phyloP scores from a whole-genome alignment of 1,140 invertebrate species.

The Anoplophora glabripennis region DNA sequence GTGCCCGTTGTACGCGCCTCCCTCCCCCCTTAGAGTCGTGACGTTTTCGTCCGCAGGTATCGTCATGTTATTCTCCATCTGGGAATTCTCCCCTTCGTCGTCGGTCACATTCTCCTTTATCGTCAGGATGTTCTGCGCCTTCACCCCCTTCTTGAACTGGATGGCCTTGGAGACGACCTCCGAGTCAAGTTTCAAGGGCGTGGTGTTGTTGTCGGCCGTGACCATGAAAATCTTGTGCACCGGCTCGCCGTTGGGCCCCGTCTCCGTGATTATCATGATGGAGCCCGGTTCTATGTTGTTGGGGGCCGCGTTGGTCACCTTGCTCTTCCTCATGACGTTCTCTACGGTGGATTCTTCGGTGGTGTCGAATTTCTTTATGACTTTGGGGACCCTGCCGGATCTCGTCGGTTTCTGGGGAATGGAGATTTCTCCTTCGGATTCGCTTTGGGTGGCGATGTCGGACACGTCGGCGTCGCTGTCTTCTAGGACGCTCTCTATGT shows the following conservation, averaged over 20 bases:
- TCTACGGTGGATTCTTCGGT: neutral
- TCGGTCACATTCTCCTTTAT: slow-evolving; percentile 9
- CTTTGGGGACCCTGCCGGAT: slow-evolving; percentile 36
- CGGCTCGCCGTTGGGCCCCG: slow-evolving; percentile 40
- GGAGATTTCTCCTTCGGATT: slow-evolving; percentile 25
- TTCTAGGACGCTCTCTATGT: slow-evolving; percentile 17
- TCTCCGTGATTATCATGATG: slow-evolving; percentile 47
- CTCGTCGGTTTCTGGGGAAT: slow-evolving; percentile 29
- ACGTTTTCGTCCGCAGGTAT: slow-evolving; percentile 23
- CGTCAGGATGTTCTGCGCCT: slow-evolving; percentile 17
- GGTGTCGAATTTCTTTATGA: slow-evolving; percentile 18
- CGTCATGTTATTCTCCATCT: slow-evolving; percentile 18
- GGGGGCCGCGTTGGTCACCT: slow-evolving; percentile 1
- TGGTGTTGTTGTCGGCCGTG: slow-evolving; percentile 44
- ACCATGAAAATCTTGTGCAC: slow-evolving; percentile 52
- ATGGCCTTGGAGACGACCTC: slow-evolving; percentile 42
- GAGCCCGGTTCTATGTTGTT: slow-evolving; percentile 38
- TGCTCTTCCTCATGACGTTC: slow-evolving; percentile 2
- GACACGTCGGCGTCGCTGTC: slow-evolving; percentile 31
- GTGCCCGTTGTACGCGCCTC: neutral
- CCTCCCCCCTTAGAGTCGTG: slow-evolving; percentile 2
- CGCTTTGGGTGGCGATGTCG: slow-evolving; percentile 20
- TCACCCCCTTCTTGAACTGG: slow-evolving; percentile 5
- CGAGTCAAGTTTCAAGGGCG: slow-evolving; percentile 47
- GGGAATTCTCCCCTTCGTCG: slow-evolving; percentile 1